phyloP scores from a whole-genome alignment of 2,113 vertebrate species.

The Dicentrarchus labrax region DNA sequence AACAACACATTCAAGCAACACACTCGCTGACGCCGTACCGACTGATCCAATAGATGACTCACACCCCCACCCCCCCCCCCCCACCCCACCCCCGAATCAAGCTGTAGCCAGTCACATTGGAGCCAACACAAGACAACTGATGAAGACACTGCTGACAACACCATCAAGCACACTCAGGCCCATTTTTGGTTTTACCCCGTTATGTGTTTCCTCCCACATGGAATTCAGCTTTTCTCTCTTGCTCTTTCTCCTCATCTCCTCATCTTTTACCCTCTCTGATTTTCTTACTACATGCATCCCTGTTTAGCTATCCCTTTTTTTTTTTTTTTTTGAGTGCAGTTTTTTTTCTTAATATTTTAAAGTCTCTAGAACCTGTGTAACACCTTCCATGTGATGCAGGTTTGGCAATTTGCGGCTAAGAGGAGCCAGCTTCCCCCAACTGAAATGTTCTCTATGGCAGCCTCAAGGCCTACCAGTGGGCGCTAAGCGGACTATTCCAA shows the following conservation, averaged over 20 bases:
- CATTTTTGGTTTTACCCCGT: slow-evolving; percentile 53
- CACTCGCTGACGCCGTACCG: slow-evolving; percentile 58
- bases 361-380: slow-evolving; percentile 88
- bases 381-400: slow-evolving; percentile 95
- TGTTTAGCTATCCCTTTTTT: slow-evolving; percentile 70
- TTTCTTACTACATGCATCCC: slow-evolving; percentile 71
- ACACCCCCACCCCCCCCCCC: slow-evolving; percentile 23
- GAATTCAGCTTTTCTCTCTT: slow-evolving; percentile 60
- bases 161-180: slow-evolving; percentile 77
- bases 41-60: slow-evolving; percentile 74
- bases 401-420: slow-evolving; percentile 92
- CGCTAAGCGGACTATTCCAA: slow-evolving; percentile 68
- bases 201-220: slow-evolving; percentile 54
- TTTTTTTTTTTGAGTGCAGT: slow-evolving; percentile 55
- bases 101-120: slow-evolving; percentile 72
- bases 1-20: slow-evolving; percentile 60
- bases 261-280: slow-evolving; percentile 53
- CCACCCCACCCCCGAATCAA: slow-evolving; percentile 34
- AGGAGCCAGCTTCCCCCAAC: slow-evolving; percentile 80
- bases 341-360: slow-evolving; percentile 69
- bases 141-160: slow-evolving; percentile 85
- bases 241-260: slow-evolving; percentile 61
- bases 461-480: slow-evolving; percentile 68
- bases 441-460: slow-evolving; percentile 81
- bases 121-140: slow-evolving; percentile 77